Evolutionary conservation across 2,888 invertebrate species (phyloP).

Genomic region (Neuroscelio doddi): DNA sequence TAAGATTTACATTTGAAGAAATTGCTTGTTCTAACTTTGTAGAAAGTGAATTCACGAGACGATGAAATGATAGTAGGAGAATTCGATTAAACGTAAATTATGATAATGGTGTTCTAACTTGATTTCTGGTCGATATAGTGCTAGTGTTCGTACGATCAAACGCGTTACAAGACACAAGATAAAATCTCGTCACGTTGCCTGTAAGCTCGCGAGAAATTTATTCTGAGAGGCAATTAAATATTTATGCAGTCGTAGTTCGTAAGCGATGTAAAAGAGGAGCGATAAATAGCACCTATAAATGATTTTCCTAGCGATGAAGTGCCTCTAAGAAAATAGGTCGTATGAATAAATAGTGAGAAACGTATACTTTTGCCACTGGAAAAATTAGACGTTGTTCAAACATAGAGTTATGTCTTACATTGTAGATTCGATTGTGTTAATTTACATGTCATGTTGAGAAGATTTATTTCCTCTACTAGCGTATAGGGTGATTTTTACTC

Average conservation of each 20-base stretch:
- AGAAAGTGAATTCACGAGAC: conserved; percentile 9
- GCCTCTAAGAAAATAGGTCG: conserved; percentile 32
- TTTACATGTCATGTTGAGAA: not conserved
- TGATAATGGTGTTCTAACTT: conserved; percentile 31
- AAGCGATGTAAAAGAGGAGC: conserved; percentile 35
- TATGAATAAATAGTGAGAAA: conserved; percentile 34
- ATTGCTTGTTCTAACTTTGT: not conserved
- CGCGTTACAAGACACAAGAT: conserved; percentile 28
- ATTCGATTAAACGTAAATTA: conserved; percentile 41
- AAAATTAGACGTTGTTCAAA: conserved; percentile 18
- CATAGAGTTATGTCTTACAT: conserved; percentile 9
- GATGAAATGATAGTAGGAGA: conserved; percentile 34
- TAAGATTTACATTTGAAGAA: no score
- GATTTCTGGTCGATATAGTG: conserved; percentile 36
- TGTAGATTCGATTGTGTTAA: conserved; percentile 1
- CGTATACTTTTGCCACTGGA: conserved; percentile 17
- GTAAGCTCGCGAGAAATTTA: conserved; percentile 34
- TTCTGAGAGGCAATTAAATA: conserved; percentile 41
- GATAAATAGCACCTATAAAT: conserved; percentile 42
- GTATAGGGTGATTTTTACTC: no score
- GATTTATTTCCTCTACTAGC: no score
- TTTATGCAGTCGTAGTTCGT: conserved; percentile 35
- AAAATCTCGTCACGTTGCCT: conserved; percentile 36
- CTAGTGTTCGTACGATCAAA: conserved; percentile 31
- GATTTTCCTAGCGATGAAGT: conserved; percentile 29